phyloP scores from a whole-genome alignment of 2,888 invertebrate genomes.

The Ophion ellenae region DNA sequence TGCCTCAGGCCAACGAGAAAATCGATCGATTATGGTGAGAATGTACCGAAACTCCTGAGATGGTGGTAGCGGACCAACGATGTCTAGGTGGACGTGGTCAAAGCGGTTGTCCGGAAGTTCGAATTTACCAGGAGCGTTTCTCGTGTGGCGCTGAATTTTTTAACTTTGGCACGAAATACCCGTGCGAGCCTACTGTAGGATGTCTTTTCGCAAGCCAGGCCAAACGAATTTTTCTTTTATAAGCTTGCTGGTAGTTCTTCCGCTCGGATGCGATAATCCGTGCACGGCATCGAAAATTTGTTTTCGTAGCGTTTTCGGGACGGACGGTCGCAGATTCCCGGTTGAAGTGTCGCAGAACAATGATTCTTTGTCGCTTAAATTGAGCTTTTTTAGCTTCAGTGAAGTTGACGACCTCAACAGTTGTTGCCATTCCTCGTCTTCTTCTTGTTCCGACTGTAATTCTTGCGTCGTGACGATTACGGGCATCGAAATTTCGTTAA shows the following conservation, averaged over 20 bases:
- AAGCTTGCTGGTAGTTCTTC: constrained; percentile 57
- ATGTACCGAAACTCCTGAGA: constrained; percentile 54
- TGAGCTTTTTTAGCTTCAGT: constrained; percentile 32
- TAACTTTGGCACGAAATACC: constrained; percentile 75
- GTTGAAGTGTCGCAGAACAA: constrained; percentile 60
- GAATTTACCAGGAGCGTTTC: constrained; percentile 58
- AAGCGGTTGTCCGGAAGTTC: constrained; percentile 67
- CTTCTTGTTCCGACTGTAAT: constrained; percentile 42
- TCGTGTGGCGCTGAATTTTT: constrained; percentile 74
- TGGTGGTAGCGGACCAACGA: constrained; percentile 62
- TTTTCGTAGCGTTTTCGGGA: constrained; percentile 54
- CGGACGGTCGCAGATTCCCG: constrained; percentile 57
- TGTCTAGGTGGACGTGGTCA: constrained; percentile 63
- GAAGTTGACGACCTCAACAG: constrained; percentile 25
- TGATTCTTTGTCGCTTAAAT: background rate
- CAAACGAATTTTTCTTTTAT: constrained; percentile 71
- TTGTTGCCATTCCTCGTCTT: constrained; percentile 56
- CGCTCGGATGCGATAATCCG: constrained; percentile 64
- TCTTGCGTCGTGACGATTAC: constrained; percentile 52
- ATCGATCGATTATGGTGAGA: constrained; percentile 66
- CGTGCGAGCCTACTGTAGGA: constrained; percentile 70
- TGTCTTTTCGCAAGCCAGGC: constrained; percentile 71
- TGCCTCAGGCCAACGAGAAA: constrained; percentile 62
- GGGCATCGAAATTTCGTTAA: constrained; percentile 59
- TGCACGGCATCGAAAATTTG: constrained; percentile 63